Evolutionary conservation across 1,140 invertebrate genomes (phyloP).

Genomic region (Drosophila sproati): DNA sequence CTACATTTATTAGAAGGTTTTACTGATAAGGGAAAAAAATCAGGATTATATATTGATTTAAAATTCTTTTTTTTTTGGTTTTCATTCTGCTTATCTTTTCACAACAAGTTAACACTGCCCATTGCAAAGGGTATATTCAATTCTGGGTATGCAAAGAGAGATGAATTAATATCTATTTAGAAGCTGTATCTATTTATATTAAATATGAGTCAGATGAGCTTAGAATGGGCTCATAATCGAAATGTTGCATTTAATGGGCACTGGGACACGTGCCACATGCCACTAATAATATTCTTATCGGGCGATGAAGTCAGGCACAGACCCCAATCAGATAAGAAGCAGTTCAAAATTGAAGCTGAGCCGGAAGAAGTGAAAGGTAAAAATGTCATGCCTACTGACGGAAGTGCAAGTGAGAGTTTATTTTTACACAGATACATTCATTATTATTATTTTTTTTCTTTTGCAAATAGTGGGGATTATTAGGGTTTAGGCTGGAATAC

Average conservation of each 20-base stretch:
- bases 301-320: conserved; percentile 1
- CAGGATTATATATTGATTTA: too few relatives aligned
- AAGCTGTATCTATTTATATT: too few relatives aligned
- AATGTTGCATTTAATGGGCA: background rate
- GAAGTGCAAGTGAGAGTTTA: background rate
- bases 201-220: background rate
- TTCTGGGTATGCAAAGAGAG: too few relatives aligned
- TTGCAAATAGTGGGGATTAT: conserved; percentile 73
- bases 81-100: too few relatives aligned
- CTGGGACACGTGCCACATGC: background rate
- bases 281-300: background rate
- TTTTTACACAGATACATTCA: conserved; percentile 1
- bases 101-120: too few relatives aligned
- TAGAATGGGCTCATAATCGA: background rate
- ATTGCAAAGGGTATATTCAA: too few relatives aligned
- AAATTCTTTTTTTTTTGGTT: too few relatives aligned
- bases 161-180: too few relatives aligned
- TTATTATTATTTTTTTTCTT: conserved; percentile 28
- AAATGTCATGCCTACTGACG: conserved; percentile 19
- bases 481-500: conserved; percentile 56
- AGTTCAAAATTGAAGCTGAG: conserved; percentile 1
- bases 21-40: too few relatives aligned
- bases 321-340: background rate
- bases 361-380: conserved; percentile 3
- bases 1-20: too few relatives aligned